Percentiles rank a stretch among this genome's conserved stretches.
phyloP scores from a whole-genome alignment of 64 coral and sea anemone species.

The Porites lutea region DNA sequence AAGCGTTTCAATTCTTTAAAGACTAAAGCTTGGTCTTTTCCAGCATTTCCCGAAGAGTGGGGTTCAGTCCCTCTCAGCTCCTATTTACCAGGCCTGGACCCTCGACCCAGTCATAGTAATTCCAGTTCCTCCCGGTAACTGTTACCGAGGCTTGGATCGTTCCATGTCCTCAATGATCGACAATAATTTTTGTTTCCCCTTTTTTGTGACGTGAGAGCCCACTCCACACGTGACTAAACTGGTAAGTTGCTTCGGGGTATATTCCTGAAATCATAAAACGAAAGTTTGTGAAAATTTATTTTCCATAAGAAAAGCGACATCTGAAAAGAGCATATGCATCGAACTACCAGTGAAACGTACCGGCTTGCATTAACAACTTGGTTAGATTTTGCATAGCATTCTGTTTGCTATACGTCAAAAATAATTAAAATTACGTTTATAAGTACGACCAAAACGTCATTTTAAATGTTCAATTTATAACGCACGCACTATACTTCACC shows the following conservation, averaged over 20 bases:
- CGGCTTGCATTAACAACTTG: too few relatives aligned
- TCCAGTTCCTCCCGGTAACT: not conserved
- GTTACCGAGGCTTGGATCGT: constrained; percentile 26
- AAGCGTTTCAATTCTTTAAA: too few relatives aligned
- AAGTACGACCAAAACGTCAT: too few relatives aligned
- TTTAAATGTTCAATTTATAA: too few relatives aligned
- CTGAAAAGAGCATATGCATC: too few relatives aligned
- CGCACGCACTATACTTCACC: too few relatives aligned
- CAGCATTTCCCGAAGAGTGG: not conserved
- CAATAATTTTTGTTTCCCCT: constrained; percentile 91
- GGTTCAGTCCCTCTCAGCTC: not conserved
- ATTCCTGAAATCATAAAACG: constrained; percentile 65
- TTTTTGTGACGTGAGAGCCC: constrained; percentile 98
- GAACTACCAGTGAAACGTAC: too few relatives aligned
- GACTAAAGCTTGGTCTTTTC: too few relatives aligned
- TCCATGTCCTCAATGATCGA: constrained; percentile 94
- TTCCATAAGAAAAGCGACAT: too few relatives aligned
- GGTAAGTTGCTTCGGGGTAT: constrained; percentile 92
- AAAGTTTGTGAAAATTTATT: not conserved
- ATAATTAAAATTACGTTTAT: too few relatives aligned
- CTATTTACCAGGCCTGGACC: not conserved
- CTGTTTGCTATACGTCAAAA: too few relatives aligned
- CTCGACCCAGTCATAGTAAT: not conserved
- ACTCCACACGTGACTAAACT: constrained; percentile 95
- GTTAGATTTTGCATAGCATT: too few relatives aligned